Evolutionary conservation across 1,140 invertebrate genomes (phyloP).

Genomic region (Zelostemma sp.): DNA sequence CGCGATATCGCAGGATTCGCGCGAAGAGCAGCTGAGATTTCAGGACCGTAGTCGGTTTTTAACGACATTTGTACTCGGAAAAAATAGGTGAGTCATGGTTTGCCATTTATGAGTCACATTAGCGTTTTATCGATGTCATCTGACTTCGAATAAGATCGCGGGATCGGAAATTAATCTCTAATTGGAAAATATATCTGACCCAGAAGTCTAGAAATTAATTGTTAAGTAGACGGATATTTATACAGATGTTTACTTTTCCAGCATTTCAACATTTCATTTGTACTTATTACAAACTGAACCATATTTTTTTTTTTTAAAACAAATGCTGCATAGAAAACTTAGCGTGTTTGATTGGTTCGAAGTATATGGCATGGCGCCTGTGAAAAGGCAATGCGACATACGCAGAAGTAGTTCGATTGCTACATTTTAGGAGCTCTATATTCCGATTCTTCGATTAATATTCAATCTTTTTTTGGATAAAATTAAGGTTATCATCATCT

Average conservation of each 20-base stretch:
- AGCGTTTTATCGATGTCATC: too few relatives aligned
- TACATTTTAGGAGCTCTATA: neutral
- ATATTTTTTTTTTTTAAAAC: neutral
- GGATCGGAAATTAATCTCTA: too few relatives aligned
- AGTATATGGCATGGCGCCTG: neutral
- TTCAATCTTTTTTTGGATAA: too few relatives aligned
- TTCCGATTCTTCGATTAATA: too few relatives aligned
- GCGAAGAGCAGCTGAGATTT: conserved; percentile 63
- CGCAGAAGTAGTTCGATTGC: neutral
- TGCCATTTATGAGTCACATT: neutral
- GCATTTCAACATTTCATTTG: too few relatives aligned
- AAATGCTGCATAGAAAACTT: neutral
- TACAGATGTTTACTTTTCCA: too few relatives aligned
- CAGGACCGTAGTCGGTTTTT: conserved; percentile 65
- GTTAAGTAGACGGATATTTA: neutral
- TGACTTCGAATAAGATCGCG: too few relatives aligned
- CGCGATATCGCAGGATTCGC: conserved; percentile 28
- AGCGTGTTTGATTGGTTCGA: too few relatives aligned
- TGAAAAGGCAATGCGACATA: neutral
- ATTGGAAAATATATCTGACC: too few relatives aligned
- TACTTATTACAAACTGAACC: too few relatives aligned
- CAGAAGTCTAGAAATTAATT: too few relatives aligned
- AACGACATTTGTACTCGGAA: conserved; percentile 63
- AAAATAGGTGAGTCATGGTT: conserved; percentile 61
- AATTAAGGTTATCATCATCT: too few relatives aligned